A percentile compares a stretch with the other conserved stretches of the same genome.
Evolutionary conservation across 2,888 invertebrate species (phyloP).

Genomic region (Epicampocera succincta): DNA sequence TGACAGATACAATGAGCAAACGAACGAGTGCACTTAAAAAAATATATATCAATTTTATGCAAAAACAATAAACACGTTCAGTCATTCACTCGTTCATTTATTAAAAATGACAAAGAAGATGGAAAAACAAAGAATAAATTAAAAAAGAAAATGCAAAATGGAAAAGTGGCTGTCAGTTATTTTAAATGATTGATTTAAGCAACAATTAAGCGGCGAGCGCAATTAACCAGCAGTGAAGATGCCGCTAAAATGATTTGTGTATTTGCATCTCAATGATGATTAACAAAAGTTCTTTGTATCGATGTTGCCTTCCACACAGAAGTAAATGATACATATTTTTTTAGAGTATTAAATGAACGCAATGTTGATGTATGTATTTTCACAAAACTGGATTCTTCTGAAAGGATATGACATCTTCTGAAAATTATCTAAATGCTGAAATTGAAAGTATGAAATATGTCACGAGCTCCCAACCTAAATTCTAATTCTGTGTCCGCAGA

Average conservation of each 20-base stretch:
- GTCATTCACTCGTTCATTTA: not conserved
- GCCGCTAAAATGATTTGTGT: not conserved
- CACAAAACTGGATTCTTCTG: too few relatives aligned
- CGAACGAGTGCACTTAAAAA: conserved; percentile 7
- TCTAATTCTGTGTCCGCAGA: too few relatives aligned
- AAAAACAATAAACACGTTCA: conserved; percentile 22
- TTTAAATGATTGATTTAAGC: conserved; percentile 23
- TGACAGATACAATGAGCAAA: conserved; percentile 18
- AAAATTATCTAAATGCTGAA: too few relatives aligned
- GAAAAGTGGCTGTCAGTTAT: not conserved
- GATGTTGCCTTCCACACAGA: too few relatives aligned
- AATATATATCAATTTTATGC: not conserved
- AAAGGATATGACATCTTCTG: too few relatives aligned
- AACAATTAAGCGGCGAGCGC: not conserved
- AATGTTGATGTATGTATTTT: too few relatives aligned
- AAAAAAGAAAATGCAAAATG: not conserved
- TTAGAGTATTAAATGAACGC: too few relatives aligned
- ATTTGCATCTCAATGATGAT: not conserved
- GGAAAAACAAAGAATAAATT: not conserved
- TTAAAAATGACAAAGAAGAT: not conserved
- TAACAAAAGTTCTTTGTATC: too few relatives aligned
- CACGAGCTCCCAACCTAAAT: too few relatives aligned
- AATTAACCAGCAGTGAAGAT: not conserved
- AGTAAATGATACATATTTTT: too few relatives aligned
- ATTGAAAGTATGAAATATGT: too few relatives aligned